Evolutionary conservation across 37 sponge, comb jelly and placozoan species (phyloP).

Genomic region (Oopsacas minuta): DNA sequence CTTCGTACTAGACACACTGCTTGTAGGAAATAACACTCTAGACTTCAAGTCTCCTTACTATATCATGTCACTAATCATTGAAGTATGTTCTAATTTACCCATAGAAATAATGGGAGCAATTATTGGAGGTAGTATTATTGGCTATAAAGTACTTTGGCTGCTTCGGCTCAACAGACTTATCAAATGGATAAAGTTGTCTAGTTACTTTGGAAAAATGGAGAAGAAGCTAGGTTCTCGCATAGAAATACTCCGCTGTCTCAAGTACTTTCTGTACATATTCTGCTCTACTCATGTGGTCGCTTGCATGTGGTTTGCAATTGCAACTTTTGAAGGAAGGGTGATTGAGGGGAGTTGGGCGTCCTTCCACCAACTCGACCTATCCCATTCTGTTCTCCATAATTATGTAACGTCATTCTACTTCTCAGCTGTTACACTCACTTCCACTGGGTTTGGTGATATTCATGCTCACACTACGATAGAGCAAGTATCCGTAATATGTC

Average conservation of each 20-base stretch:
- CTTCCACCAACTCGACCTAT: slow-evolving; percentile 20
- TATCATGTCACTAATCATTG: slow-evolving; percentile 21
- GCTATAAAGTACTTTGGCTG: slow-evolving; percentile 28
- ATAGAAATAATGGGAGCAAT: slow-evolving; percentile 30
- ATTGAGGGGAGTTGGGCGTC: slow-evolving; percentile 37
- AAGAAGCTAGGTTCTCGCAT: slow-evolving; percentile 42
- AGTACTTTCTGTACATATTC: slow-evolving; percentile 49
- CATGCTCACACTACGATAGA: slow-evolving; percentile 39
- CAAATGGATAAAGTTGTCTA: slow-evolving; percentile 50
- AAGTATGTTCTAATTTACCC: slow-evolving; percentile 42
- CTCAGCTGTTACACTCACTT: slow-evolving; percentile 53
- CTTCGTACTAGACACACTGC: slow-evolving; percentile 40
- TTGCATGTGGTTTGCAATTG: slow-evolving; percentile 61
- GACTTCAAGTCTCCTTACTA: slow-evolving; percentile 28
- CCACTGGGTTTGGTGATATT: slow-evolving; percentile 70
- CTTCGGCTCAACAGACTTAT: slow-evolving; percentile 49
- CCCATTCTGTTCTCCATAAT: slow-evolving; percentile 33
- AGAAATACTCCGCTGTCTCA: slow-evolving; percentile 26
- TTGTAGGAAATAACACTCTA: slow-evolving; percentile 33
- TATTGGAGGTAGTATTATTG: slow-evolving; percentile 20
- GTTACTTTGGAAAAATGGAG: slow-evolving; percentile 36
- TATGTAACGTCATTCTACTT: slow-evolving; percentile 66
- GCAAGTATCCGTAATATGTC: slow-evolving; percentile 31
- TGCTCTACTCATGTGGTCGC: slow-evolving; percentile 36
- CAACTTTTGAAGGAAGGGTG: slow-evolving; percentile 26